These are phyloP conservation scores for Elysia crispata DNA, from an alignment of 2,888 invertebrate genomes.

Conservation along the genomic window DNA sequence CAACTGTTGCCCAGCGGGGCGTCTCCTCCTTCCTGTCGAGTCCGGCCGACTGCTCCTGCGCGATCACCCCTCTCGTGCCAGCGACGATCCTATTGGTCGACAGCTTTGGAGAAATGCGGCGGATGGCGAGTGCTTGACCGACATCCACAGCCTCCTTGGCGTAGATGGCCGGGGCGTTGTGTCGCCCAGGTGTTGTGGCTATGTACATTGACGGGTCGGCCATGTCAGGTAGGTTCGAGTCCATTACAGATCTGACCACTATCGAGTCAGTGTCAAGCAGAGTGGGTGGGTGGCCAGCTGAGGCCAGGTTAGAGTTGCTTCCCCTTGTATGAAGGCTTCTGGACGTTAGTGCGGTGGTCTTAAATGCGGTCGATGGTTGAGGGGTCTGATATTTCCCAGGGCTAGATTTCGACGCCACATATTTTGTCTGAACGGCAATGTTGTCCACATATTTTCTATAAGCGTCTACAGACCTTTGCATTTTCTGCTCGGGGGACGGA, in stretches of 20 bases:
- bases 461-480: conserved; percentile 43
- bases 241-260: conserved; percentile 27
- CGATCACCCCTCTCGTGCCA: conserved; percentile 24
- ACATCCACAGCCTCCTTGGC: conserved; percentile 3
- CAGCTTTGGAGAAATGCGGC: conserved; percentile 2
- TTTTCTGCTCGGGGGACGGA: conserved; percentile 3
- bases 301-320: too few species aligned
- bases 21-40: background rate
- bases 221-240: conserved; percentile 34
- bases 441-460: conserved; percentile 43
- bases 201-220: background rate
- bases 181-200: background rate
- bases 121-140: conserved; percentile 16
- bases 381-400: background rate
- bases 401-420: background rate
- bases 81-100: conserved; percentile 19
- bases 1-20: conserved; percentile 1
- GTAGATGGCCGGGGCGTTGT: conserved; percentile 5
- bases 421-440: conserved; percentile 43
- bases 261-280: background rate
- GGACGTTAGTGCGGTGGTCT: conserved; percentile 21
- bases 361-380: conserved; percentile 1
- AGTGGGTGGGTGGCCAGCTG: too few species aligned
- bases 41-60: background rate
- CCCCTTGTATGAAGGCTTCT: too few species aligned